Conservation (phyloP, 1,140 invertebrate genomes). For the Ylistrum balloti region DNA sequence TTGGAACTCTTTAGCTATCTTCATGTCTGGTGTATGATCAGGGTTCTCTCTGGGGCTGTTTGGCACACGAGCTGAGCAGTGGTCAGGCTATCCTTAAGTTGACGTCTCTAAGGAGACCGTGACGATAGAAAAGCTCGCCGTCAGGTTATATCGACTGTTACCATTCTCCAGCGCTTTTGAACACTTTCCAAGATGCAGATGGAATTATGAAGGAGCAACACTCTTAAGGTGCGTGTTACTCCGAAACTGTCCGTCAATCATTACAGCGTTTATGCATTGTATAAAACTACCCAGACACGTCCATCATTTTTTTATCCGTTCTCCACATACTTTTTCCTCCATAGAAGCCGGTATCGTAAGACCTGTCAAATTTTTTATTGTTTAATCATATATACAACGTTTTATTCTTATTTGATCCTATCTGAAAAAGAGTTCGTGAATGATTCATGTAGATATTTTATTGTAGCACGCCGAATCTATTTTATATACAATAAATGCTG, state of each 20-base stretch:
- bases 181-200: slow-evolving; percentile 10
- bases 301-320: neutral
- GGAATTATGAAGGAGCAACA: neutral
- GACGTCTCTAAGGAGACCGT: neutral
- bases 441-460: neutral
- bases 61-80: neutral
- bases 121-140: neutral
- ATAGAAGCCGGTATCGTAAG: neutral
- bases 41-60: neutral
- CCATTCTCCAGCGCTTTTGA: neutral
- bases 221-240: neutral
- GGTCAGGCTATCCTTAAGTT: neutral
- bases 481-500: neutral
- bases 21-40: neutral
- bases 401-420: neutral
- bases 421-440: neutral
- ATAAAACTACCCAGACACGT: neutral
- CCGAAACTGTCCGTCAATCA: neutral
- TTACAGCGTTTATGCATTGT: neutral
- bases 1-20: neutral
- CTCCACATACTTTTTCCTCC: neutral
- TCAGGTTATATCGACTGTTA: neutral
- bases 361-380: neutral
- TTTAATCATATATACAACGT: neutral
- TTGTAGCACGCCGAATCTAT: neutral